Conservation (phyloP, 2,113 vertebrate genomes). For the Eurypyga helias region DNA sequence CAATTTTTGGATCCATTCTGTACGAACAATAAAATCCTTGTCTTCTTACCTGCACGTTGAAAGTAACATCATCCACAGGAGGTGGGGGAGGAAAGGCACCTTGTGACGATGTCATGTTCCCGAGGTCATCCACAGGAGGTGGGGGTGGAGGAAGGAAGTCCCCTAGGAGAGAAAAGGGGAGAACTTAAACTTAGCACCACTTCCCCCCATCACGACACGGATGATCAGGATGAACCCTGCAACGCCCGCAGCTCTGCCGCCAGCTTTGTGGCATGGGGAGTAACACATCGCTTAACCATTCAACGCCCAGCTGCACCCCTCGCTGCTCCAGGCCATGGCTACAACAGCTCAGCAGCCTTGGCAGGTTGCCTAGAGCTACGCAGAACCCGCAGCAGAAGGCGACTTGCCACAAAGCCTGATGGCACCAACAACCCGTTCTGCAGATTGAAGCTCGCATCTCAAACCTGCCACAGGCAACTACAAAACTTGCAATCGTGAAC, state of each 20-base stretch:
- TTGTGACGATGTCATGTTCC: conserved; percentile 65
- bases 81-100: conserved; percentile 78
- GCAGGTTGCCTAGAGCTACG: neutral
- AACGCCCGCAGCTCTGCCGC: neutral
- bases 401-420: neutral
- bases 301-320: neutral
- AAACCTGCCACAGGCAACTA: neutral
- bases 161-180: conserved; percentile 49
- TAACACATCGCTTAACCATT: neutral
- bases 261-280: accelerated
- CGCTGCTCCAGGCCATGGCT: neutral
- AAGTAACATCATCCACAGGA: conserved; percentile 44
- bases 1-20: neutral
- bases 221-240: neutral
- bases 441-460: neutral
- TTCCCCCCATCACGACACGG: neutral
- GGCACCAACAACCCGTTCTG: neutral
- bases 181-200: neutral
- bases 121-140: conserved; percentile 78
- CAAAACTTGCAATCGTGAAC: neutral
- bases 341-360: accelerated
- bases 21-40: neutral
- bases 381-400: neutral
- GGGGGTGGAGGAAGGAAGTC: conserved; percentile 83
- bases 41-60: conserved; percentile 71